Evolutionary conservation across 2,113 vertebrate genomes (phyloP), one percentile per base, ranked within the genome.

Genomic region (Sprattus sprattus): DNA sequence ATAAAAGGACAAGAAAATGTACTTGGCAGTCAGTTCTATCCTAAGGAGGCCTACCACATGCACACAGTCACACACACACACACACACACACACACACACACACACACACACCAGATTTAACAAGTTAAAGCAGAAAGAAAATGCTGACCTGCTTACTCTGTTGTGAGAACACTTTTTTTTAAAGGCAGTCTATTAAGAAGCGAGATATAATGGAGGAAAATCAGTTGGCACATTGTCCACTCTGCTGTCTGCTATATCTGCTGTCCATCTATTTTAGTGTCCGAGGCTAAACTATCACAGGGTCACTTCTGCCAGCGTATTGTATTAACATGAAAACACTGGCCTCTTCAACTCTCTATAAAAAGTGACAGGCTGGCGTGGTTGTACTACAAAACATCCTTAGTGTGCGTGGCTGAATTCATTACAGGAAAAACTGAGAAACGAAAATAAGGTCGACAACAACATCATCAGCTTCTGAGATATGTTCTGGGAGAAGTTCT

Each of bases 1-100:
- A 83, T 20, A 80, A 78, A 86, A 60, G 83, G 50, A 80, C 75
- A 84, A 57, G 87, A 83, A 83, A 75, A 88, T 75, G 80, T 84
- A 84, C 81, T 82, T 75, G 84, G 84, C 86, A 88, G 81, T 22
- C 20, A 60, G 71, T 84, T 71, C 13, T n/a, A 32, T 71, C 84
- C 82, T 86, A 52, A 67, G 82, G 11, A 52, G 78, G 28, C 82
- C 50, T 67, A 45, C 39, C 71, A 52, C n/a, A 39, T 9, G 3
- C 18, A n/a, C 57, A 6, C 22, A 22, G 3, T 4, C 15, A 64
- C 57, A 64, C 18, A 60, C 20, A 60, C 57, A 60, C 57, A 60
- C 57, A 25, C 20, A 25, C 18, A n/a, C 57, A 64, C 57, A 22
- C 18, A 64, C 57, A 64, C 28, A 71, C 64, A 32, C 25, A 75